Conservation (phyloP, 2,888 invertebrate species). For the Hemaris fuciformis region DNA sequence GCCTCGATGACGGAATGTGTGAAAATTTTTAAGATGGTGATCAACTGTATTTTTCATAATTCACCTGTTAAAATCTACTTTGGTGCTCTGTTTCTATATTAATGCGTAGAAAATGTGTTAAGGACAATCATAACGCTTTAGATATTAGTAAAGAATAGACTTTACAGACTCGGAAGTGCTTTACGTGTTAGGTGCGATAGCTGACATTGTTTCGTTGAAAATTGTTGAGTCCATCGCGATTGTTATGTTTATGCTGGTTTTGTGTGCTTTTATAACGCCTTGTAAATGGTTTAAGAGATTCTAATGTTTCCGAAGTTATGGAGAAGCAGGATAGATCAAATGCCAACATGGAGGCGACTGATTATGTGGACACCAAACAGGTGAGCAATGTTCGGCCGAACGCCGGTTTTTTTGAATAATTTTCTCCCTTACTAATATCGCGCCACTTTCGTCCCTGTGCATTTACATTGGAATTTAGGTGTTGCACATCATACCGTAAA, state of each 20-base stretch:
- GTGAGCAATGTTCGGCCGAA: constrained; percentile 71
- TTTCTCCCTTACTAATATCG: constrained; percentile 51
- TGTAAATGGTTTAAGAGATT: constrained; percentile 69
- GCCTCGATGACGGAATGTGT: constrained; percentile 80
- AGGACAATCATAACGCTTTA: constrained; percentile 37
- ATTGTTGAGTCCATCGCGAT: constrained; percentile 69
- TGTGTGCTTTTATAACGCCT: constrained; percentile 61
- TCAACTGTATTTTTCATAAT: constrained; percentile 69
- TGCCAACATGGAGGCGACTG: constrained; percentile 83
- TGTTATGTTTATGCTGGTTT: constrained; percentile 73
- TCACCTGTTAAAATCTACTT: constrained; percentile 43
- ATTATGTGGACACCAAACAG: constrained; percentile 84
- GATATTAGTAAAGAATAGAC: constrained; percentile 30
- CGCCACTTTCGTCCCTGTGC: constrained; percentile 41
- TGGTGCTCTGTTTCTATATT: constrained; percentile 47
- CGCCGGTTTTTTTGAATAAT: constrained; percentile 66
- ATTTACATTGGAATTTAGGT: constrained; percentile 34
- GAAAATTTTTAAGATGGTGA: constrained; percentile 79
- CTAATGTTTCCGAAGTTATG: constrained; percentile 78
- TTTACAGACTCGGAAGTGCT: constrained; percentile 50
- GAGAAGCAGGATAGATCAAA: constrained; percentile 76
- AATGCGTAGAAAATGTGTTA: constrained; percentile 46
- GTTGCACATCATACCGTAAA: not conserved
- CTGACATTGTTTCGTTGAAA: constrained; percentile 78
- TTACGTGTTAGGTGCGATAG: constrained; percentile 69